A percentile compares a stretch with the other conserved stretches of the same genome.
These are phyloP conservation scores for Plebejus anna DNA, from an alignment of 2,888 invertebrate species.

Conservation along the genomic window DNA sequence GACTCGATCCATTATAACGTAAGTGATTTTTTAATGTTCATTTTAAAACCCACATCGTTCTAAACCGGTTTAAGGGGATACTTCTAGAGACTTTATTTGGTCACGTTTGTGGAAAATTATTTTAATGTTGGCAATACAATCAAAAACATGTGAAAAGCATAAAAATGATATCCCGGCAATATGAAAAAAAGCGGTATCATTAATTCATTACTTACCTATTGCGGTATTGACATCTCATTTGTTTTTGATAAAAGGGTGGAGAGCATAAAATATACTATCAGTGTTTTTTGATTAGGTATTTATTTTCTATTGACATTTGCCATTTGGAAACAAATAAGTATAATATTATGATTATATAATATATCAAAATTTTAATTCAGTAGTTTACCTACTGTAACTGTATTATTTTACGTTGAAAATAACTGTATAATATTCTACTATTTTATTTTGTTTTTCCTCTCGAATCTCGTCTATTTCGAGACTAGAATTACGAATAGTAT, in stretches of 20 bases:
- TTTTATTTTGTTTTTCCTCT: not conserved
- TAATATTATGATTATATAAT: too few species aligned
- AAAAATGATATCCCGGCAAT: not conserved
- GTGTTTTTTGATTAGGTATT: too few species aligned
- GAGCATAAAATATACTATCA: too few species aligned
- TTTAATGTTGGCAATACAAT: not conserved
- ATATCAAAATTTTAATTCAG: not conserved
- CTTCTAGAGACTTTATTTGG: conserved; percentile 5
- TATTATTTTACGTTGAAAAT: not conserved
- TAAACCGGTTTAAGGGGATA: not conserved
- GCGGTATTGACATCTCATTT: not conserved
- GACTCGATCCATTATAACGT: conserved; percentile 4
- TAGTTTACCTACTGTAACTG: not conserved
- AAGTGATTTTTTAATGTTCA: conserved; percentile 17
- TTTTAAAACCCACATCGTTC: conserved; percentile 9
- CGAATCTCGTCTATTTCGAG: not conserved
- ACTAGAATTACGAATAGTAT: not conserved
- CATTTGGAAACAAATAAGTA: too few species aligned
- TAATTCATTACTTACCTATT: not conserved
- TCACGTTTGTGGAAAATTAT: not conserved
- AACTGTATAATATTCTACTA: not conserved
- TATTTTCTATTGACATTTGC: too few species aligned
- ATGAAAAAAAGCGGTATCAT: not conserved
- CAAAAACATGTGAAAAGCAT: not conserved
- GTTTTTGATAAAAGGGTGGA: not conserved